Conservation (phyloP, 2,113 vertebrate species). For the Pelodiscus sinensis region DNA sequence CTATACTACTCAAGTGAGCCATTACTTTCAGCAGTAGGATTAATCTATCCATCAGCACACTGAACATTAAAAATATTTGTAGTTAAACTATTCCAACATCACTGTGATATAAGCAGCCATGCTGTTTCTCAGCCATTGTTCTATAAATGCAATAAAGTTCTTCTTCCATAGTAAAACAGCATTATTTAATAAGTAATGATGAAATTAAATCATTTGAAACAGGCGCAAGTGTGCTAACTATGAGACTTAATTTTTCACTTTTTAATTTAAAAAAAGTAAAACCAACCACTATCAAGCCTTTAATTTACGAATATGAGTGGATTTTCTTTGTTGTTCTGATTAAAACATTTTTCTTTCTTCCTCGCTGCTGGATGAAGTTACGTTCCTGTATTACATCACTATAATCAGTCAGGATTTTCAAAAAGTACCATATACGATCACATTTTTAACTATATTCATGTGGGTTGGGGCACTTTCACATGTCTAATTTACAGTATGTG, state of each 20-base stretch:
- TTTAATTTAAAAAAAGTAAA: slow-evolving; percentile 65
- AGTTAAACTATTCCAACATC: slow-evolving; percentile 8
- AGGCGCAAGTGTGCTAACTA: slow-evolving; percentile 33
- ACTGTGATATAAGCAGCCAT: slow-evolving; percentile 23
- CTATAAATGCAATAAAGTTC: slow-evolving; percentile 46
- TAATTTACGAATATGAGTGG: background rate
- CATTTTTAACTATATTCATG: background rate
- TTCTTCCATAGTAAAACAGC: background rate
- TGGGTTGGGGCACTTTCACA: background rate
- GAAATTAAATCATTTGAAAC: slow-evolving; percentile 18
- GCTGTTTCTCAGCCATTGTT: slow-evolving; percentile 12
- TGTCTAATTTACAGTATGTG: no score
- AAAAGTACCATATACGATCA: background rate
- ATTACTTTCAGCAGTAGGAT: background rate
- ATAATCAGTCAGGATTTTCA: background rate
- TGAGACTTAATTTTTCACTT: slow-evolving; percentile 52
- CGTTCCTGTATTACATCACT: background rate
- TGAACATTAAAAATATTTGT: slow-evolving; percentile 33
- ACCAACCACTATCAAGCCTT: background rate
- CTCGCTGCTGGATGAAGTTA: slow-evolving; percentile 14
- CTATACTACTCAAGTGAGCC: slow-evolving; percentile 21
- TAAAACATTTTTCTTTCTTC: slow-evolving; percentile 52
- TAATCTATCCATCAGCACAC: slow-evolving; percentile 36
- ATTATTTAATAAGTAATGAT: slow-evolving; percentile 57
- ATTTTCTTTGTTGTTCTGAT: slow-evolving; percentile 46